Conservation (phyloP, 2,888 invertebrate genomes). For the Calameuta filiformis region DNA sequence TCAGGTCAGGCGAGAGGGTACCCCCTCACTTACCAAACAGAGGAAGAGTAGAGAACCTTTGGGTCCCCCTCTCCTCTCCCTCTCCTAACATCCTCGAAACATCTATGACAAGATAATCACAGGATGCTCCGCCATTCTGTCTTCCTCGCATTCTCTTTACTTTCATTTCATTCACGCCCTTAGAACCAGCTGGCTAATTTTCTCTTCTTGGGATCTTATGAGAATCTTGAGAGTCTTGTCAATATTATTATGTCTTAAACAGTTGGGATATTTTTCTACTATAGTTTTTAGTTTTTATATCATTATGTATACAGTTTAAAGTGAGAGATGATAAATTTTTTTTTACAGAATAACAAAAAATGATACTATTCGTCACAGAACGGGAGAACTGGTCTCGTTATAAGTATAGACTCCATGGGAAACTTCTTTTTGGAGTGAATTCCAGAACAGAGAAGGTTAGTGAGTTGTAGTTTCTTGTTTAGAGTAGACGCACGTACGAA, state of each 20-base stretch:
- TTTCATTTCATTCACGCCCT: background rate
- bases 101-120: constrained; percentile 60
- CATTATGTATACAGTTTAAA: background rate
- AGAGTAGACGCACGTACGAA: constrained; percentile 2
- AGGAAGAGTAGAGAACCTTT: constrained; percentile 27
- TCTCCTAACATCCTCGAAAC: constrained; percentile 38
- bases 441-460: background rate
- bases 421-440: background rate
- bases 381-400: background rate
- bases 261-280: background rate
- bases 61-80: constrained; percentile 13
- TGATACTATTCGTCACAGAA: background rate
- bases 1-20: constrained; percentile 47
- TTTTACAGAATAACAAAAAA: background rate
- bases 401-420: background rate
- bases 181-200: background rate
- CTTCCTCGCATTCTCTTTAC: background rate
- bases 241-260: background rate
- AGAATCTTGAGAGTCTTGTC: background rate
- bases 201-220: background rate
- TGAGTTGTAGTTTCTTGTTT: background rate
- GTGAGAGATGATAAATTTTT: background rate
- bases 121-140: constrained; percentile 17
- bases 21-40: constrained; percentile 47
- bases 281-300: background rate